These are phyloP conservation scores for Aphrophora alni DNA, from an alignment of 2,888 invertebrate species.

Conservation along the genomic window DNA sequence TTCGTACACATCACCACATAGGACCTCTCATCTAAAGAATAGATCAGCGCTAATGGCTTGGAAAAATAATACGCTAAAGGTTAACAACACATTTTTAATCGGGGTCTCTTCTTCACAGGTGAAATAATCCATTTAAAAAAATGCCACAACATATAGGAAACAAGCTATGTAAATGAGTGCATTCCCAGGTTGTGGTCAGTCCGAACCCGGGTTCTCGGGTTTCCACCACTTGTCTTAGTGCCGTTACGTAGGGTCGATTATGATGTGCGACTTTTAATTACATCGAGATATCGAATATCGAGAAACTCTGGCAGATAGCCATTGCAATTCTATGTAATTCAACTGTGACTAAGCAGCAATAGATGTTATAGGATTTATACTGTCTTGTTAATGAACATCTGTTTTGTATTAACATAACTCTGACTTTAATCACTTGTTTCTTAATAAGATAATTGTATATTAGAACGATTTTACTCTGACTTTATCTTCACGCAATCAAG, in stretches of 20 bases:
- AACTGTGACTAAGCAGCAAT: background rate
- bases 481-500: no score
- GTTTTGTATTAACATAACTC: background rate
- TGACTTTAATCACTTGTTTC: background rate
- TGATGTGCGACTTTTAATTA: conserved; percentile 37
- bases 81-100: no score
- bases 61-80: no score
- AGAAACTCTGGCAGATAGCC: conserved; percentile 19
- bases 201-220: conserved; percentile 4
- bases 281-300: conserved; percentile 25
- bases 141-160: background rate
- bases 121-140: background rate
- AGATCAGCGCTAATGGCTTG: no score
- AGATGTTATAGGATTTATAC: background rate
- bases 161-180: conserved; percentile 11
- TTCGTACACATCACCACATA: no score
- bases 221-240: conserved; percentile 30
- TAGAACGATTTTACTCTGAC: no score
- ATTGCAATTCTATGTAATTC: background rate
- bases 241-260: conserved; percentile 16
- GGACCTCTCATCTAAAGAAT: no score
- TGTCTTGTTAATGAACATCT: background rate
- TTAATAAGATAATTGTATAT: background rate
- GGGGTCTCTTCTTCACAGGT: no score
- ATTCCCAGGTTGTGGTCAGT: conserved; percentile 19